Evolutionary conservation across 2,797 vertebrate genomes (phyloP), one percentile per base, ranked within the genome.

Genomic region (Anolis apletophallus): DNA sequence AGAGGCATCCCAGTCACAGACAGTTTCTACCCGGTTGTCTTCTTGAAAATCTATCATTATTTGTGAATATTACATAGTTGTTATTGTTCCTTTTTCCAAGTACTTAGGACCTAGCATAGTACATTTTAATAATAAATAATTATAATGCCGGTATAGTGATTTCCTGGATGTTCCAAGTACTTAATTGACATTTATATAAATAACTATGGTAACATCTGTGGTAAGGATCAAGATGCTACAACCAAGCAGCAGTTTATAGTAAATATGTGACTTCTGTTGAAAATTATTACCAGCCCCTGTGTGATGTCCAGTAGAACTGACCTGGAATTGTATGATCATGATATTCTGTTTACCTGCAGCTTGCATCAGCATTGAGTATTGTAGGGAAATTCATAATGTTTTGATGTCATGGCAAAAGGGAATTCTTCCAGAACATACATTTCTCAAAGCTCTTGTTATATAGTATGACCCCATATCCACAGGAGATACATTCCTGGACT

Each of bases 181-280:
- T 64, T 80, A 40, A 61, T 52, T 2, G 52, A 61, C 0, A 14
- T 61, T 59, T 36, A 7, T 72, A 23, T 32, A 23, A 5, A 21
- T 73, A 83, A 64, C 32, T 12, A 23, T 50, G 7, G 11, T 50
- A 55, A 32, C 54, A 67, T 68, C 23, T 77, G 16, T 46, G 32
- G 19, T 57, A 29, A 85, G 12, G 19, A 46, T 61, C 36, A 32
- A 54, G 50, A 16, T 5, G 8, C 59, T 72, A 72, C 13, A 50
- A 13, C 23, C n/a, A 59, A n/a, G 54, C 12, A 34, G 34, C 19
- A 34, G 3, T 21, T 80, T 50, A 50, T 55, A 6, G 32, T 61
- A 50, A 84, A 67, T 7, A 83, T 74, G 26, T 61, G 23, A 36
- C 14, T 85, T 55, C 61, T 77, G 32, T 67, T 84, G 29, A 76